Evolutionary conservation across 2,797 vertebrate species (phyloP).

Genomic region (Rhynchotus rufescens): DNA sequence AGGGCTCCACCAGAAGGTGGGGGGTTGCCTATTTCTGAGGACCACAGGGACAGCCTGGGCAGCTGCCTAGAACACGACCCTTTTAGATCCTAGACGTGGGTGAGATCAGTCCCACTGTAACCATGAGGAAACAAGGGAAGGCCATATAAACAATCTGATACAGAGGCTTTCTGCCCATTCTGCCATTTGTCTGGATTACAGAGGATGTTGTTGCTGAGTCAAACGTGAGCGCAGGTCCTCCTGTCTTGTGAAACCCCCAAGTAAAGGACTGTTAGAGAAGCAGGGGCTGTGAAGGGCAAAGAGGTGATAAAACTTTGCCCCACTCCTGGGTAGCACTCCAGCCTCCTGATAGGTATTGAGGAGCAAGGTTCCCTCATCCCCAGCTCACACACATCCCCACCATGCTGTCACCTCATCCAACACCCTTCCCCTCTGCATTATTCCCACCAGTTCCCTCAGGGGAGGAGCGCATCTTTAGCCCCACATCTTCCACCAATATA

Average conservation of each 20-base stretch:
- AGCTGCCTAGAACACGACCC: not conserved
- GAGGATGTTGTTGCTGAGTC: not conserved
- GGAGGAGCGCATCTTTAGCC: not conserved
- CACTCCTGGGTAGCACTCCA: not conserved
- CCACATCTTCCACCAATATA: not conserved
- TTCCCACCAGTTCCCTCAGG: slow-evolving; percentile 24
- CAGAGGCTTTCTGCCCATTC: not conserved
- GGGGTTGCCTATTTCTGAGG: not conserved
- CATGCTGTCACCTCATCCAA: not conserved
- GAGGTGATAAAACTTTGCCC: not conserved
- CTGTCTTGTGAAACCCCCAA: not conserved
- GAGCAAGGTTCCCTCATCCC: not conserved
- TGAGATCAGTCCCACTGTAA: slow-evolving; percentile 28
- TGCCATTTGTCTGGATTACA: not conserved
- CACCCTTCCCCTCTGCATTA: not conserved
- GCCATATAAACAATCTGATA: slow-evolving; percentile 4
- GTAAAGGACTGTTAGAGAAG: not conserved
- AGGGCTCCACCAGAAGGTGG: no score
- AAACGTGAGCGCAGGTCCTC: not conserved
- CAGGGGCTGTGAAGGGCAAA: not conserved
- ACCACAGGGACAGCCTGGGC: not conserved
- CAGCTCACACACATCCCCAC: not conserved
- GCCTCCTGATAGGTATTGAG: not conserved
- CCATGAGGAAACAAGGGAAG: slow-evolving; percentile 28
- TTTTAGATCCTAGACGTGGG: not conserved